These are phyloP conservation scores for Cryptus viduatorius DNA, from an alignment of 2,888 invertebrate species.

Conservation along the genomic window DNA sequence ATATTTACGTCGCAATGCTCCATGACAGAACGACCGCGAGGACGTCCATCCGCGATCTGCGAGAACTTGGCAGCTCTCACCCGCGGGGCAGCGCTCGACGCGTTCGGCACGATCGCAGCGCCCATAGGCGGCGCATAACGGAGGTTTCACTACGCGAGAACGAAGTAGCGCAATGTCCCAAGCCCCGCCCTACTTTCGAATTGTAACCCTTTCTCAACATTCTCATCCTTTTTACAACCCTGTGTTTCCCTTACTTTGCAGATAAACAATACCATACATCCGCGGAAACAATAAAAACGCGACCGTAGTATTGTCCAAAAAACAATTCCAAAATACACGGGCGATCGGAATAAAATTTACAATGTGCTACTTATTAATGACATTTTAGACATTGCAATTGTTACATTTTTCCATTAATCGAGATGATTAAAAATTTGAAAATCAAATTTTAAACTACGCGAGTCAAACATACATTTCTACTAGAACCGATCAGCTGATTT, in stretches of 20 bases:
- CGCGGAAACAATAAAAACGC: neutral
- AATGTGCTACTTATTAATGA: too few species aligned
- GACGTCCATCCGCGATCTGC: slow-evolving; percentile 78
- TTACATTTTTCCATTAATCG: neutral
- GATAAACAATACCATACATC: neutral
- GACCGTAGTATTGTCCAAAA: neutral
- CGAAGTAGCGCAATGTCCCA: slow-evolving; percentile 54
- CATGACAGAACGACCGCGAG: slow-evolving; percentile 78
- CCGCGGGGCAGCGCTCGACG: slow-evolving; percentile 20
- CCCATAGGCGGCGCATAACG: slow-evolving; percentile 45
- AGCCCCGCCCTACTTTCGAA: slow-evolving; percentile 38
- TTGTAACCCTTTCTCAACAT: neutral
- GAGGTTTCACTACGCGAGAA: slow-evolving; percentile 59
- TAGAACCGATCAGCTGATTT: slow-evolving; percentile 78
- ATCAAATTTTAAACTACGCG: neutral
- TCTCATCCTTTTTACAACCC: neutral
- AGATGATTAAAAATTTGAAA: neutral
- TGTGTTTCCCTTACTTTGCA: neutral
- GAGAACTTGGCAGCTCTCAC: slow-evolving; percentile 35
- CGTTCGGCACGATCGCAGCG: slow-evolving; percentile 67
- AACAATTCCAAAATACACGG: neutral
- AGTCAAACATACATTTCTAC: neutral
- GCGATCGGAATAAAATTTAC: neutral
- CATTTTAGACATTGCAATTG: too few species aligned
- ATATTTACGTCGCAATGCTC: slow-evolving; percentile 69